phyloP scores from a whole-genome alignment of 2,113 vertebrate species.

The Bubo bubo region DNA sequence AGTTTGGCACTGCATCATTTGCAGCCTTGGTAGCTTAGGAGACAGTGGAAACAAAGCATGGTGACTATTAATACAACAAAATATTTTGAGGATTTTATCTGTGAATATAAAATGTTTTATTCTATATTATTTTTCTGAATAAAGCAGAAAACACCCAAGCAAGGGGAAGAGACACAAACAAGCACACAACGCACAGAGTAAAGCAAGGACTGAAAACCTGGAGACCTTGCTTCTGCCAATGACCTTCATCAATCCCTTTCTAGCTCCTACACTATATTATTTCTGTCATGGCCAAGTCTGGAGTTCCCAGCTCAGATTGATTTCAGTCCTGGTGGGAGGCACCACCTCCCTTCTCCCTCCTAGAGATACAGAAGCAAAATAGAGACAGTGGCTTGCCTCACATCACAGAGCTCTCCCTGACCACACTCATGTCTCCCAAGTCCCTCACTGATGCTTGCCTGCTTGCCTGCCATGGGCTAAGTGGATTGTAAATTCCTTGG shows the following conservation, averaged over 20 bases:
- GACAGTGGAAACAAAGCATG: background rate
- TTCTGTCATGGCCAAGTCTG: background rate
- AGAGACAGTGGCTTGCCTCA: background rate
- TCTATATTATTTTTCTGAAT: background rate
- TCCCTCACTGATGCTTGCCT: background rate
- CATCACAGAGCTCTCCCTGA: background rate
- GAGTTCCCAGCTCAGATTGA: background rate
- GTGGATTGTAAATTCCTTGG: background rate
- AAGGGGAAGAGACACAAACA: background rate
- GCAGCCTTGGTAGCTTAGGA: background rate
- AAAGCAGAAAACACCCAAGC: background rate
- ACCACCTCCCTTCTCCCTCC: background rate
- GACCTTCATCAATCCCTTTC: background rate
- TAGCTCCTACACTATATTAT: background rate
- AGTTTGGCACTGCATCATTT: background rate
- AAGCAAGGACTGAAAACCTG: background rate
- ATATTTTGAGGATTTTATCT: background rate
- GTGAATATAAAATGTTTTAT: background rate
- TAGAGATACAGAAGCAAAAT: background rate
- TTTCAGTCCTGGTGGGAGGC: background rate
- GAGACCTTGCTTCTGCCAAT: background rate
- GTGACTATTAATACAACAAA: background rate
- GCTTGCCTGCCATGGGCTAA: background rate
- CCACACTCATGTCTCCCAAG: accelerated
- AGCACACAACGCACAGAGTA: background rate